phyloP scores from a whole-genome alignment of 2,113 vertebrate species.

The Suncus etruscus region DNA sequence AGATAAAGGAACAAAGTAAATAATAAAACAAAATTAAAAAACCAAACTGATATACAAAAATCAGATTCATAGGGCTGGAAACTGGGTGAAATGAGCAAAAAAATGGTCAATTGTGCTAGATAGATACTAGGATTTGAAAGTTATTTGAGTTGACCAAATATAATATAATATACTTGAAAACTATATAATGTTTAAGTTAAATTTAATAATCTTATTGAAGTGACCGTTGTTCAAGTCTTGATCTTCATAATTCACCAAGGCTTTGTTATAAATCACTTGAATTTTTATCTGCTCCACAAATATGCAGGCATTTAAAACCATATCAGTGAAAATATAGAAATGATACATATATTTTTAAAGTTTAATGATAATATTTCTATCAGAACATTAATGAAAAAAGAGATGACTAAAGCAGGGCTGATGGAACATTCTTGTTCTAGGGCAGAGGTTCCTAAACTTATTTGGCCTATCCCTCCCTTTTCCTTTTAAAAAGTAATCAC shows the following conservation, averaged over 20 bases:
- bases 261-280: neutral
- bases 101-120: neutral
- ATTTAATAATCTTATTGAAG: neutral
- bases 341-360: neutral
- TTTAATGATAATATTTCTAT: neutral
- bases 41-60: too few species aligned
- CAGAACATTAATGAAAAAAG: conserved; percentile 30
- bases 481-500: too few species aligned
- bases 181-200: neutral
- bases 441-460: too few species aligned
- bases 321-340: neutral
- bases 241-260: conserved; percentile 39
- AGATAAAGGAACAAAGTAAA: neutral
- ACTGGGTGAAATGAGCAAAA: neutral
- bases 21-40: neutral
- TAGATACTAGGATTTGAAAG: neutral
- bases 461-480: too few species aligned
- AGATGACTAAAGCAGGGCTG: conserved; percentile 26
- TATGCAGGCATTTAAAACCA: neutral
- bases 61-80: neutral
- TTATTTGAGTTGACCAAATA: neutral
- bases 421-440: neutral
- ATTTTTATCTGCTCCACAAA: too few species aligned
- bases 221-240: conserved; percentile 2
- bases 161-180: neutral